Evolutionary conservation across 2,113 vertebrate genomes (phyloP), one percentile per base, ranked within the genome.

Genomic region (Tichodroma muraria): DNA sequence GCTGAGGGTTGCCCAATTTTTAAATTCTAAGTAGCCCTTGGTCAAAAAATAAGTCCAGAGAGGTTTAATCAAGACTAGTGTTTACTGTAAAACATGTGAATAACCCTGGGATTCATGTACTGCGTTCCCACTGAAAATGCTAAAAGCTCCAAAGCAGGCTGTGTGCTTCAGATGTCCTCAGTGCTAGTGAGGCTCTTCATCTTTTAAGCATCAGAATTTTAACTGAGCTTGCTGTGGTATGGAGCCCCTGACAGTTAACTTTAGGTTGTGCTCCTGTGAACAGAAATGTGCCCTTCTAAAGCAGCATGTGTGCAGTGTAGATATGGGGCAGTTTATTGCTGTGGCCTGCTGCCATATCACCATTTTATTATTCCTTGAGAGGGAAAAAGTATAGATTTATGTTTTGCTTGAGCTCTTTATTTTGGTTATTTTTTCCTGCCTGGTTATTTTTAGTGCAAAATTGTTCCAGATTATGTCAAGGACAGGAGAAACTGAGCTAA

Each of bases 361-460:
- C 85, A n/a, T 49, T 89, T 80, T 63, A 87, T 88, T 78, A 81
- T 50, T 84, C 49, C 37, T 56, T 40, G 42, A 65, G 90, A 94
- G 27, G 49, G 30, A 89, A 86, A 93, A 31, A 64, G 27, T 81
- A 75, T 21, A 33, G 72, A 89, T 92, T 93, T 85, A 77, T 80
- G 49, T 73, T 61, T 72, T 68, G 65, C 63, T 91, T 78, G 64
- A 77, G 35, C 64, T 93, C 73, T 88, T 94, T 90, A 70, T 65
- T 96, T 96, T 83, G 37, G 13, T 64, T 89, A 76, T 82, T 93
- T 82, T 82, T 93, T 94, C 84, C 85, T 91, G 63, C 10, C 42
- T 30, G 82, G 45, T 68, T 95, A 85, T 88, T 97, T 89, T 94
- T 84, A 95, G 78, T 35, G 31, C 72, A 93, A 83, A 93, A 89